Evolutionary conservation across 2,113 vertebrate species (phyloP), one percentile per base, ranked within the genome.

Genomic region (Eulemur macaco): DNA sequence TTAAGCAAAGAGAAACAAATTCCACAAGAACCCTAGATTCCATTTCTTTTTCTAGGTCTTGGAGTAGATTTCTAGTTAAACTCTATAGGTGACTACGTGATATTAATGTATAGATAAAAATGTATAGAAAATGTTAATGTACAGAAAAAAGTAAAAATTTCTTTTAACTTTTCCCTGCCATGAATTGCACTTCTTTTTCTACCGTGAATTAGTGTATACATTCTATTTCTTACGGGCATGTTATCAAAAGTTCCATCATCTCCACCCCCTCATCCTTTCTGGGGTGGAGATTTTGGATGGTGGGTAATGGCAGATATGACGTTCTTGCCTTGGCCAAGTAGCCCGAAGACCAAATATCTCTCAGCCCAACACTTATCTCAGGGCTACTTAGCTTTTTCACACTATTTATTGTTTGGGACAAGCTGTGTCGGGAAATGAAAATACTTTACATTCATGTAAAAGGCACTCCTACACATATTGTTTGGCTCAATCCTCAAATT

Each of bases 11-110:
- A 69, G 71, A 86, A 76, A 34, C 42, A 58, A 54, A 63, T 12
- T 25, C 14, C 7, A 50, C 4, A n/a, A 25, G 15, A 29, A 10
- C 56, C 81, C 52, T 50, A 83, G 14, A 42, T 90, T 17, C 14
- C 8, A 39, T 31, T 74, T 93, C 8, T 80, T 85, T 81, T 95
- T 45, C 56, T 93, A 91, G 15, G 21, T 20, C 6, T 86, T 89
- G 91, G 42, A 83, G 60, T 82, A 74, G 85, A 86, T 89, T 93
- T 31, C 71, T 94, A 77, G 27, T 88, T 73, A 87, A 87, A 91
- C 4, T 29, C 47, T 0, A 29, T 63, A 73, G 85, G 66, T 77
- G 71, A 54, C 31, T 39, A 29, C n/a, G 23, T 69, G n/a, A 92
- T 88, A 3, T 76, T 76, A 66, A 37, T 63, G 10, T 47, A 80